Evolutionary conservation across 2,113 vertebrate genomes (phyloP).

Genomic region (Campylomormyrus numenius): DNA sequence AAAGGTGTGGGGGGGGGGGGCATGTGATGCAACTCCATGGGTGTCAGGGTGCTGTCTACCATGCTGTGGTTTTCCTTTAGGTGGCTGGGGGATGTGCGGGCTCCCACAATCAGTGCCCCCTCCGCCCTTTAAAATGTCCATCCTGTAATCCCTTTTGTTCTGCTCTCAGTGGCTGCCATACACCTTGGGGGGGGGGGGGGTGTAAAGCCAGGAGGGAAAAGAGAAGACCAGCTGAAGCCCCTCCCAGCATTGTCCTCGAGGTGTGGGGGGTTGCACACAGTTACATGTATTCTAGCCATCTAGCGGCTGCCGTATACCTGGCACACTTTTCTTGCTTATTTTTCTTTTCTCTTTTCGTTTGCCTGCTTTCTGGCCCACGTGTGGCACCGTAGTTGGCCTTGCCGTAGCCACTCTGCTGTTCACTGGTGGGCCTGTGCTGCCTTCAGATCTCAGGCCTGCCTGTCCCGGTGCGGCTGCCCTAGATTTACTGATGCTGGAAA

Average conservation of each 20-base stretch:
- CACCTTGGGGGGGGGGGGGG: neutral
- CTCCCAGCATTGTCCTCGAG: neutral
- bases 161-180: neutral
- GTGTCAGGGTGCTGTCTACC: neutral
- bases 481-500: neutral
- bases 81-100: neutral
- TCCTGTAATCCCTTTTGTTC: neutral
- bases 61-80: neutral
- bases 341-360: neutral
- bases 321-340: neutral
- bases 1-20: neutral
- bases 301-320: neutral
- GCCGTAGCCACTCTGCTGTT: neutral
- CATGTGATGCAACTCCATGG: neutral
- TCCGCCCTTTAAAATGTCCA: neutral
- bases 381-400: neutral
- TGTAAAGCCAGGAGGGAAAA: neutral
- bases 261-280: neutral
- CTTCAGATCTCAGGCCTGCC: neutral
- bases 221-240: neutral
- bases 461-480: neutral
- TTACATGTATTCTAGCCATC: neutral
- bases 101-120: neutral
- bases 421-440: neutral
- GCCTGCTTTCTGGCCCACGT: neutral